These are phyloP conservation scores for Brachionus koreanus DNA, from an alignment of 1,140 invertebrate genomes.

Conservation along the genomic window DNA sequence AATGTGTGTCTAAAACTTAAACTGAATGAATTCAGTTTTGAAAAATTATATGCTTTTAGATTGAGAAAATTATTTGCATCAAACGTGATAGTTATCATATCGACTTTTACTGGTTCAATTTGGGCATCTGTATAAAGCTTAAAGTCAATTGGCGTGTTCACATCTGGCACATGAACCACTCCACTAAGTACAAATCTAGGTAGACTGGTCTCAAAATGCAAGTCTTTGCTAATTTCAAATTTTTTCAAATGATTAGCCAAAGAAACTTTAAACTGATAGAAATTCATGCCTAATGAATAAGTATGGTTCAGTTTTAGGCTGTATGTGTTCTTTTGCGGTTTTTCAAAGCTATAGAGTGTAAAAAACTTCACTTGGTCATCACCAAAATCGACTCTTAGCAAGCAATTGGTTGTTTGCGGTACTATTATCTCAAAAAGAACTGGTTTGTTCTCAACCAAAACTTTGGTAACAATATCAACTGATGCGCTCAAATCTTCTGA, in stretches of 20 bases:
- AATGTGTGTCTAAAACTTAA: not conserved
- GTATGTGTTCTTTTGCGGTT: not conserved
- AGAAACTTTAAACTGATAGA: not conserved
- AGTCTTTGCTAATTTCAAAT: not conserved
- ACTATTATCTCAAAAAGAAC: slow-evolving; percentile 9
- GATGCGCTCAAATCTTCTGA: not conserved
- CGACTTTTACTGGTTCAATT: not conserved
- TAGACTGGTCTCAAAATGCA: not conserved
- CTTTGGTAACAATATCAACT: not conserved
- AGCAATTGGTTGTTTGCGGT: not conserved
- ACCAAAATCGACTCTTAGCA: slow-evolving; percentile 22
- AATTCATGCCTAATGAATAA: not conserved
- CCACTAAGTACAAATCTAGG: not conserved
- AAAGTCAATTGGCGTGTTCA: not conserved
- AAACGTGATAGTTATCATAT: not conserved
- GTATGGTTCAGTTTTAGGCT: not conserved
- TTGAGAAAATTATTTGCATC: not conserved
- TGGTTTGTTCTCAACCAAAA: not conserved
- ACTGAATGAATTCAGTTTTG: not conserved
- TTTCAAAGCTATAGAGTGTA: not conserved
- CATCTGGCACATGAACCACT: not conserved
- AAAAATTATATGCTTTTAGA: slow-evolving; percentile 5
- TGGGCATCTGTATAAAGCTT: not conserved
- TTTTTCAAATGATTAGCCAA: not conserved
- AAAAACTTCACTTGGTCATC: not conserved